Evolutionary conservation across 2,797 vertebrate species (phyloP).

Genomic region (Anabas testudineus): DNA sequence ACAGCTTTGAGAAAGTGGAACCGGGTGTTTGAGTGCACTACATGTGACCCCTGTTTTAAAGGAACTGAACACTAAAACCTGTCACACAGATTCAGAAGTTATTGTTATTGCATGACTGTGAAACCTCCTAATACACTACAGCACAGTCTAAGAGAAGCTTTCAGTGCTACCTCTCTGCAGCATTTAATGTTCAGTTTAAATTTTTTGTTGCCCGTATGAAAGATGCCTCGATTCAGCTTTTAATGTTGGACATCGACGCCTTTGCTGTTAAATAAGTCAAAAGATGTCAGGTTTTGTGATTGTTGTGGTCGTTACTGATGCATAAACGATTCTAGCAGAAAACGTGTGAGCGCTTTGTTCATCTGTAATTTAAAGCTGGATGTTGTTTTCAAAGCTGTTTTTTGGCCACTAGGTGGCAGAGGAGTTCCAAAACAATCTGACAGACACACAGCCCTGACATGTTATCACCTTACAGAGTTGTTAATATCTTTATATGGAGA

Average conservation of each 20-base stretch:
- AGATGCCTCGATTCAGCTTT: slow-evolving; percentile 24
- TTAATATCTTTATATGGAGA: neutral
- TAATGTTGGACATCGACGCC: slow-evolving; percentile 22
- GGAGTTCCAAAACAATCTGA: neutral
- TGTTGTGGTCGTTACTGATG: slow-evolving; percentile 10
- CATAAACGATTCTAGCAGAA: slow-evolving; percentile 13
- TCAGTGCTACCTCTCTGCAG: neutral
- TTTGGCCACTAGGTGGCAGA: neutral
- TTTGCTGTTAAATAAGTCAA: slow-evolving; percentile 33
- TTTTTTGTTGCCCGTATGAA: slow-evolving; percentile 9
- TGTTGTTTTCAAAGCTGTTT: neutral
- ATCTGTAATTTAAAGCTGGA: slow-evolving; percentile 12
- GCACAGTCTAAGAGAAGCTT: slow-evolving; percentile 4
- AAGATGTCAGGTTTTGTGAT: slow-evolving; percentile 13
- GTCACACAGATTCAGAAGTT: neutral
- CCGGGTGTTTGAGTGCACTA: slow-evolving; percentile 11
- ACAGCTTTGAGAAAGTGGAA: slow-evolving; percentile 32
- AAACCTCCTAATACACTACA: neutral
- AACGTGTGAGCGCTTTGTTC: slow-evolving; percentile 6
- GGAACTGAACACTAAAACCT: slow-evolving; percentile 8
- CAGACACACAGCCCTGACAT: neutral
- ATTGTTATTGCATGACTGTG: neutral
- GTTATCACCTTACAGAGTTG: neutral
- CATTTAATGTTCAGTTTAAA: slow-evolving; percentile 12
- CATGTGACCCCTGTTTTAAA: slow-evolving; percentile 17